Percentiles rank a stretch among this genome's conserved stretches.
These are phyloP conservation scores for Lasioglossum calceatum DNA, from an alignment of 2,888 invertebrate species.

Conservation along the genomic window DNA sequence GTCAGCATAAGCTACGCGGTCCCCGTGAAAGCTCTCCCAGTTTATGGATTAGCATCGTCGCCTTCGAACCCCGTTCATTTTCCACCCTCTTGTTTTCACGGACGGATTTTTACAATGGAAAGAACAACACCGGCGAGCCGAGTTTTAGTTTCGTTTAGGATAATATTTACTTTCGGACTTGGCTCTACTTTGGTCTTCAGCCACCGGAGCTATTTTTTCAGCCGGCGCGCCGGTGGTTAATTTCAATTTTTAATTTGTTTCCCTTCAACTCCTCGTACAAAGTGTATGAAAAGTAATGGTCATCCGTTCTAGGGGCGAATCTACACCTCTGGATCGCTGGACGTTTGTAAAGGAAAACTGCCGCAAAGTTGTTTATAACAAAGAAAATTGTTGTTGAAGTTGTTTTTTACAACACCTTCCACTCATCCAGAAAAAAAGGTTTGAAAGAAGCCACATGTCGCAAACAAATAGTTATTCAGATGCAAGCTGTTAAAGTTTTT, in stretches of 20 bases:
- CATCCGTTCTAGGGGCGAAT: no score
- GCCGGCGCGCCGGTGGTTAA: not conserved
- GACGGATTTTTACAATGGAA: not conserved
- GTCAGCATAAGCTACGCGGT: not conserved
- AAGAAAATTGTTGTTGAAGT: no score
- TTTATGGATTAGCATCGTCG: not conserved
- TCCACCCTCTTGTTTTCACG: not conserved
- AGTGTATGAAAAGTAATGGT: no score
- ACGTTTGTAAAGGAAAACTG: no score
- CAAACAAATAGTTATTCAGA: no score
- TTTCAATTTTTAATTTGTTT: not conserved
- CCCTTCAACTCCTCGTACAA: not conserved
- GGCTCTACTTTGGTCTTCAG: not conserved
- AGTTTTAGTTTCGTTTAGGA: not conserved
- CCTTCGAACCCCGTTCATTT: not conserved
- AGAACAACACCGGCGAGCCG: not conserved
- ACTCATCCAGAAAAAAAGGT: no score
- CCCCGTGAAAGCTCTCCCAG: constrained; percentile 1
- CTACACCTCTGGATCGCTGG: no score
- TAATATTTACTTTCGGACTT: not conserved
- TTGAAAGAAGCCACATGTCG: no score
- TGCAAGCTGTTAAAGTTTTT: no score
- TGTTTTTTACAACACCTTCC: no score
- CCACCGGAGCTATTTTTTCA: not conserved
- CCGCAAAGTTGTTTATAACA: no score